Conservation (phyloP, 2,113 vertebrate genomes). For the Seriola rivoliana region DNA sequence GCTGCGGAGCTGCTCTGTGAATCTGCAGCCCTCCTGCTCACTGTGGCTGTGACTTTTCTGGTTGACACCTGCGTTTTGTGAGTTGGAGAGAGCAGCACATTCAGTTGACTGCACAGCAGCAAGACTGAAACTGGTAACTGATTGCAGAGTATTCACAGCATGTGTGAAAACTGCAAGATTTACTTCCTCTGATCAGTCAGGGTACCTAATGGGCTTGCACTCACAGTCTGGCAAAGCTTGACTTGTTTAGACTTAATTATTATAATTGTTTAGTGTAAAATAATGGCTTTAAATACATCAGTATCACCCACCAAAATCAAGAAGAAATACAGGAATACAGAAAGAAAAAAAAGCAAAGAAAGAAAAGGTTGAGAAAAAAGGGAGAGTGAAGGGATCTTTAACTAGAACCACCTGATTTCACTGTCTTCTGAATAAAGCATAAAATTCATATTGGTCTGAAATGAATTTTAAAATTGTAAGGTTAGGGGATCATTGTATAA, state of each 20-base stretch:
- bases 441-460: not conserved
- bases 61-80: not conserved
- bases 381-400: not conserved
- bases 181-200: not conserved
- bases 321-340: too few species aligned
- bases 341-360: too few species aligned
- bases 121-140: not conserved
- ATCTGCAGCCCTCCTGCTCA: not conserved
- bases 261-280: not conserved
- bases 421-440: not conserved
- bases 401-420: not conserved
- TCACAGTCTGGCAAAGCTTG: not conserved
- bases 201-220: not conserved
- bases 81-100: conserved; percentile 4
- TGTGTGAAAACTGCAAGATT: not conserved
- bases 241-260: not conserved
- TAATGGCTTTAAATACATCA: not conserved
- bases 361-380: too few species aligned
- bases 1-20: not conserved
- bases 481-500: not conserved
- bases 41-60: conserved; percentile 6
- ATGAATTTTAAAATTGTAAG: not conserved
- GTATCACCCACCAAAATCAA: not conserved
- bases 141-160: not conserved
- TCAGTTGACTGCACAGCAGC: conserved; percentile 5